Evolutionary conservation across 2,113 vertebrate genomes (phyloP), one percentile per base, ranked within the genome.

Genomic region (Festucalex cinctus): DNA sequence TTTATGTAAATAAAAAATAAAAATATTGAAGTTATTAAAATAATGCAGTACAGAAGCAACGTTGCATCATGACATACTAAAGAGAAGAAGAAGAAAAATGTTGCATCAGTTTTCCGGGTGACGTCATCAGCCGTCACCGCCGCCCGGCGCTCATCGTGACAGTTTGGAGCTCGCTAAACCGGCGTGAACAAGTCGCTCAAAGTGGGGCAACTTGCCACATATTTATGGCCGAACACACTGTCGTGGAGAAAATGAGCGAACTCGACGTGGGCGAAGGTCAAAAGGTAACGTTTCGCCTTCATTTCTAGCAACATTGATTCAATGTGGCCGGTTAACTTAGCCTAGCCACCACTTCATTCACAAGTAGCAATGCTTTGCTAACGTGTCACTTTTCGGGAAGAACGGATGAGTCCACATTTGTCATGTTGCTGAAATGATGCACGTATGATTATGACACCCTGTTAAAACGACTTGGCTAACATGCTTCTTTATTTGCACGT

Each of bases 211-310:
- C 56, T n/a, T 53, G 66, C 7, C n/a, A 43, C 3, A 46, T 41
- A 36, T 39, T n/a, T 51, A 92, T 93, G 92, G 75, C 89, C 8
- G 88, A 83, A 26, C 79, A 86, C 9, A 49, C 75, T 14, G 77
- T 92, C 12, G 78, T 69, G 57, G 85, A 90, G 37, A 86, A 91
- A 60, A 86, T 93, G 89, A 90, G 85, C 62, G 82, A 83, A 32
- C 10, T 93, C 59, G 60, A 90, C 54, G 72, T 93, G 36, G 48
- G 74, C 20, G 84, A 70, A 7, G 75, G 63, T 16, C 89, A 90
- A 75, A 90, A 90, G 90, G 91, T 91, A 74, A 76, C 0, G 8
- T 9, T 61, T 36, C 0, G 14, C 9, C 26, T 8, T 36, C 1
- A 9, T 12, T 0, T 39, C 1, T 12, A 28, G n/a, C 32, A 71